Evolutionary conservation across 2,888 invertebrate genomes (phyloP).

Genomic region (Muscina levida): DNA sequence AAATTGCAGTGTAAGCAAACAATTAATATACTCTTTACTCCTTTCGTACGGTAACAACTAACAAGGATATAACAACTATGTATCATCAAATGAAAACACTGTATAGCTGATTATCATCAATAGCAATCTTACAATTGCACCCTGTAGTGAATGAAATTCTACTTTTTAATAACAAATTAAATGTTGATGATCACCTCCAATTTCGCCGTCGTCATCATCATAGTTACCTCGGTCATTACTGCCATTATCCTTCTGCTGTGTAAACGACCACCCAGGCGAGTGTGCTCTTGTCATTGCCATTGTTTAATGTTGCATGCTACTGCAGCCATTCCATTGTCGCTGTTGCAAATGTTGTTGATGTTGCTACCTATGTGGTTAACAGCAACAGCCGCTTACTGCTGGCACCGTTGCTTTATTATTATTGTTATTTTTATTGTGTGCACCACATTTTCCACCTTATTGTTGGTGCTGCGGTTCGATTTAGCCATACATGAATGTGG

Average conservation of each 20-base stretch:
- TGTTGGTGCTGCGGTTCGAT: neutral
- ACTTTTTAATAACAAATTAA: neutral
- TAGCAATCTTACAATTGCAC: too few species aligned
- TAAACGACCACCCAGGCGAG: conserved; percentile 23
- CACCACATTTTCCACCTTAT: neutral
- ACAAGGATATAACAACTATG: too few species aligned
- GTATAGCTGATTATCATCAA: too few species aligned
- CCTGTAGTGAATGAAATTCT: too few species aligned
- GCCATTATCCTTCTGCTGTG: conserved; percentile 45
- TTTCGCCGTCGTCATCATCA: conserved; percentile 23
- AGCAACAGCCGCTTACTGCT: too few species aligned
- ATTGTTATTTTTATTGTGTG: neutral
- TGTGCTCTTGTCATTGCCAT: conserved; percentile 14
- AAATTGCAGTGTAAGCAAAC: too few species aligned
- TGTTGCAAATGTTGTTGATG: neutral
- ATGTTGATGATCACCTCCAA: conserved; percentile 4
- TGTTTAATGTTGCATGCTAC: neutral
- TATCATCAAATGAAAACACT: too few species aligned
- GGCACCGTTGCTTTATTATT: conserved; percentile 11
- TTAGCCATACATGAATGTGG: conserved; percentile 7
- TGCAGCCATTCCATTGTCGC: neutral
- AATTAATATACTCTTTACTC: too few species aligned
- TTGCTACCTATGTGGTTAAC: too few species aligned
- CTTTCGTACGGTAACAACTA: too few species aligned
- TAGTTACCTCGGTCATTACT: conserved; percentile 12